These are phyloP conservation scores for Caracal caracal DNA, from an alignment of 2,113 vertebrate species.

Conservation along the genomic window DNA sequence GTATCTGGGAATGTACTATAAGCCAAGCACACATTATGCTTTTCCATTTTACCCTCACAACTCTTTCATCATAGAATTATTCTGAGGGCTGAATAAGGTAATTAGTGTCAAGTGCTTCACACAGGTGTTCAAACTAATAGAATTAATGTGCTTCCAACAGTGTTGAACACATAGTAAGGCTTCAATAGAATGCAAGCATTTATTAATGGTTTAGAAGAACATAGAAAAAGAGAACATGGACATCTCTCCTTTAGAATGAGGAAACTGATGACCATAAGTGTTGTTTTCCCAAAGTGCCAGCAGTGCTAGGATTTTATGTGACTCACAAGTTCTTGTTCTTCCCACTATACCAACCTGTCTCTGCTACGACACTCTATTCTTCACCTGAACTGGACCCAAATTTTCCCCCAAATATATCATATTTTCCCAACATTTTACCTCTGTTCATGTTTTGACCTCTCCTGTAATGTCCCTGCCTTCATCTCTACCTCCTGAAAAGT, in stretches of 20 bases:
- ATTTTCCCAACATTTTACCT: background rate
- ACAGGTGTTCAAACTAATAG: background rate
- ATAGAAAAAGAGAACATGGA: background rate
- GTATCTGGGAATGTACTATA: background rate
- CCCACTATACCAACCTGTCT: background rate
- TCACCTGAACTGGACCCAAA: background rate
- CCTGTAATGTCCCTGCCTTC: background rate
- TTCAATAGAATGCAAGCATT: background rate
- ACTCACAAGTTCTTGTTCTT: background rate
- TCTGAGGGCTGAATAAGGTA: background rate
- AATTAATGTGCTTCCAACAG: background rate
- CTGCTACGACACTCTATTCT: background rate
- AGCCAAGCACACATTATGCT: background rate
- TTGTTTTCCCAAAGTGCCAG: background rate
- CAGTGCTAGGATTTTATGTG: background rate
- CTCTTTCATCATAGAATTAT: background rate
- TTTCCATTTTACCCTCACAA: background rate
- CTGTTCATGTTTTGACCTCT: background rate
- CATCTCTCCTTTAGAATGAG: background rate
- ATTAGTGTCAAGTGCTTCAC: background rate
- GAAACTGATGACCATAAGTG: background rate
- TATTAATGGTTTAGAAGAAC: background rate
- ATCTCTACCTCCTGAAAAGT: background rate
- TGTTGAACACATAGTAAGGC: background rate
- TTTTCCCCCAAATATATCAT: background rate